These are phyloP conservation scores for Meloe dianella DNA, from an alignment of 2,888 invertebrate genomes.

Conservation along the genomic window DNA sequence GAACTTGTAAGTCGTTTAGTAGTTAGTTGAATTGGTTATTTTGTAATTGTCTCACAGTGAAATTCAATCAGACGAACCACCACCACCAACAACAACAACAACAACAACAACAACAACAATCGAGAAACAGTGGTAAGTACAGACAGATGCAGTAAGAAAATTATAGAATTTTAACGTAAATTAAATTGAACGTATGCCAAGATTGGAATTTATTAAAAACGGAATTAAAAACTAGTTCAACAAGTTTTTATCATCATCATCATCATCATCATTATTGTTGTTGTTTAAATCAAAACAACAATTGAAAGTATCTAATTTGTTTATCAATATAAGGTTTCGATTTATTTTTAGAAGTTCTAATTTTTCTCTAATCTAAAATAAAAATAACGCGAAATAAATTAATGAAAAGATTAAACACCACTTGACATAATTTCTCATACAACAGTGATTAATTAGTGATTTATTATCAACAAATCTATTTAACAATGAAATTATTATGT, in stretches of 20 bases:
- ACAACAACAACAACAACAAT: no score
- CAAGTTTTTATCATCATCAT: background rate
- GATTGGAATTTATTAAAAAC: background rate
- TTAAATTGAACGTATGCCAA: background rate
- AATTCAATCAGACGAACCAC: background rate
- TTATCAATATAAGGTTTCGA: no score
- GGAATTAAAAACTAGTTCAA: background rate
- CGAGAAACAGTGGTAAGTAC: background rate
- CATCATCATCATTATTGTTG: background rate
- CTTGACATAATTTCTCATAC: no score
- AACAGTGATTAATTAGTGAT: no score
- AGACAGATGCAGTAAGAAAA: background rate
- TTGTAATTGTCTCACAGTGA: background rate
- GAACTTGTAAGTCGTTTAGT: background rate
- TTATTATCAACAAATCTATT: no score
- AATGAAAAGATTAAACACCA: no score
- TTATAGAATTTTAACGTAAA: background rate
- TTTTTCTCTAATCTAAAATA: no score
- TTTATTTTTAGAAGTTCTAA: no score
- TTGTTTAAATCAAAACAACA: background rate
- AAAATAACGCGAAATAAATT: no score
- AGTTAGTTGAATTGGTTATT: background rate
- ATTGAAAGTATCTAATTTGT: background rate
- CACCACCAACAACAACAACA: no score
- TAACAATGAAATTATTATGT: no score